These are phyloP conservation scores for Augiades crinisus DNA, from an alignment of 2,888 invertebrate species.

Conservation along the genomic window DNA sequence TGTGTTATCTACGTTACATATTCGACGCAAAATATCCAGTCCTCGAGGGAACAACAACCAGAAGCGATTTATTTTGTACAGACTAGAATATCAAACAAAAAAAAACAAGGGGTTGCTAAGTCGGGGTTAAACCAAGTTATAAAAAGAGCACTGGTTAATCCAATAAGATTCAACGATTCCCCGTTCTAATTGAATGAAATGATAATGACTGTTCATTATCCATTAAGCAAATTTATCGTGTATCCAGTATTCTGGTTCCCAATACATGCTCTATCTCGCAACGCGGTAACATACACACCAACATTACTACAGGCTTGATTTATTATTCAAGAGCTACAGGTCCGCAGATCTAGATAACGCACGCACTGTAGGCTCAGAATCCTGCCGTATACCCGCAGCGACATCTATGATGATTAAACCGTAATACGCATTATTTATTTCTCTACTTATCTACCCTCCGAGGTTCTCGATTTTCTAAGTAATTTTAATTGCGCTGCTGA, in stretches of 20 bases:
- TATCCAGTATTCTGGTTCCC: not conserved
- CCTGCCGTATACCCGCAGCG: slow-evolving; percentile 24
- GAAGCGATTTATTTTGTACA: too few relatives aligned
- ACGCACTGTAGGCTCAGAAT: slow-evolving; percentile 22
- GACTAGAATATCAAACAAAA: too few relatives aligned
- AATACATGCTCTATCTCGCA: slow-evolving; percentile 14
- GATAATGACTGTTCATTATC: too few relatives aligned
- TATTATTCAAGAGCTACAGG: slow-evolving; percentile 19
- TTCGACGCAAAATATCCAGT: too few relatives aligned
- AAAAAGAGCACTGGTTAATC: not conserved
- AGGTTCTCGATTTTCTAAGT: too few relatives aligned
- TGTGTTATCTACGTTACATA: too few relatives aligned
- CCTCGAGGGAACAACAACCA: too few relatives aligned
- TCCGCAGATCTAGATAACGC: slow-evolving; percentile 16
- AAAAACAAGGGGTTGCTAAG: too few relatives aligned
- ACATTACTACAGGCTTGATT: slow-evolving; percentile 13
- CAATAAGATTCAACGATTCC: not conserved
- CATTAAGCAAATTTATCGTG: not conserved
- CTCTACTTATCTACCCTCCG: too few relatives aligned
- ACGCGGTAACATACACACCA: not conserved
- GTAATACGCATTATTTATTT: slow-evolving; percentile 9
- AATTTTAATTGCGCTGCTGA: too few relatives aligned
- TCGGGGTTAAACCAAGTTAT: too few relatives aligned
- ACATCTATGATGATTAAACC: not conserved
- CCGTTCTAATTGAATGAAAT: not conserved